phyloP scores from a whole-genome alignment of 2,888 invertebrate genomes.

The Drosophila buzzatii region DNA sequence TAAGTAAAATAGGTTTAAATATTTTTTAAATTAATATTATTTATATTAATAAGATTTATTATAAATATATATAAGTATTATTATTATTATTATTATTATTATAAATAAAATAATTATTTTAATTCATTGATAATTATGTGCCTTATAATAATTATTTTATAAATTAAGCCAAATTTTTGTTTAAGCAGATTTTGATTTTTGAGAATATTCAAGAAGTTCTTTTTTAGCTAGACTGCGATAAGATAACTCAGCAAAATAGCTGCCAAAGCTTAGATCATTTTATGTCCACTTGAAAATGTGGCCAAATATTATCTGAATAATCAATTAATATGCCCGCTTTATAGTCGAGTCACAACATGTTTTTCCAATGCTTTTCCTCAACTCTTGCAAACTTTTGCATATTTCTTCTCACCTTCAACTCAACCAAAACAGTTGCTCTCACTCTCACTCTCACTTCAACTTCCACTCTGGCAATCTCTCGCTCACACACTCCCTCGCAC shows the following conservation, averaged over 20 bases:
- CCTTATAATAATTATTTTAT: not conserved
- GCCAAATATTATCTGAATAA: not conserved
- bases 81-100: too few species aligned
- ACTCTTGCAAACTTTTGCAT: not conserved
- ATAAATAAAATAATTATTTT: too few species aligned
- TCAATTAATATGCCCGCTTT: not conserved
- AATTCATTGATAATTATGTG: too few species aligned
- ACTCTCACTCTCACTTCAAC: not conserved
- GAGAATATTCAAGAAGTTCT: not conserved
- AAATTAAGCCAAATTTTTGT: not conserved
- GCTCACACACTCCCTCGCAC: not conserved
- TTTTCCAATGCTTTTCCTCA: conserved; percentile 11
- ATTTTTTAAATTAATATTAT: too few species aligned
- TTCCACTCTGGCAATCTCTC: not conserved
- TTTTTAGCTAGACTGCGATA: conserved; percentile 18
- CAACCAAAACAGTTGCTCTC: not conserved
- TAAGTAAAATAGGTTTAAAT: too few species aligned
- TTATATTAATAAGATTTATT: too few species aligned
- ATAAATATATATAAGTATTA: too few species aligned
- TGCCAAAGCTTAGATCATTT: conserved; percentile 2
- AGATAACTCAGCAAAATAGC: conserved; percentile 16
- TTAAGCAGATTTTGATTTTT: not conserved
- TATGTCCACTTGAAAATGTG: conserved; percentile 12
- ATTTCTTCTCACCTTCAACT: conserved; percentile 2
- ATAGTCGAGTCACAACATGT: not conserved